Conservation (phyloP, 2,113 vertebrate genomes). For the Rostratula benghalensis region DNA sequence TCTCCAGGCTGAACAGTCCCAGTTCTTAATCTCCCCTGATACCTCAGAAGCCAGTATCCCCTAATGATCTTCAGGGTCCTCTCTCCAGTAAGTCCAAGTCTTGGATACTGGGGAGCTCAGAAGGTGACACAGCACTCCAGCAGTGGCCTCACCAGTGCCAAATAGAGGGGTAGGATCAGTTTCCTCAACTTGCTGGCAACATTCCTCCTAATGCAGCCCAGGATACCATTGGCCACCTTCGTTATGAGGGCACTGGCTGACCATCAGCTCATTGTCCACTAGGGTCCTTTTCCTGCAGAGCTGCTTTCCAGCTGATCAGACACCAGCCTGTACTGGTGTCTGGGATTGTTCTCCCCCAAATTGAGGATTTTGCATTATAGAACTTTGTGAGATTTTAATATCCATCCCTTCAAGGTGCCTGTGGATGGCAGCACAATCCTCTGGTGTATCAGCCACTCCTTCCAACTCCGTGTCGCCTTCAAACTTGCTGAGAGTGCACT, state of each 20-base stretch:
- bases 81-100: background rate
- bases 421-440: background rate
- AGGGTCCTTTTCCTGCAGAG: background rate
- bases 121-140: background rate
- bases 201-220: background rate
- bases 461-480: background rate
- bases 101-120: background rate
- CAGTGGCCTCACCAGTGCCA: background rate
- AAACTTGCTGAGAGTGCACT: background rate
- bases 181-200: background rate
- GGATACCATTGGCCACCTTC: background rate
- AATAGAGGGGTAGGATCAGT: background rate
- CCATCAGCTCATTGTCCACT: background rate
- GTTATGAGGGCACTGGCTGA: background rate
- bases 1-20: background rate
- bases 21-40: background rate
- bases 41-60: background rate
- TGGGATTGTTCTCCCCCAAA: background rate
- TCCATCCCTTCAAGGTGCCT: background rate
- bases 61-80: background rate
- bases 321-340: background rate
- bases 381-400: background rate
- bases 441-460: background rate
- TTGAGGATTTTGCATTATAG: background rate
- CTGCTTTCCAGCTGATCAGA: background rate